Evolutionary conservation across 1,140 invertebrate species (phyloP).

Genomic region (Lepidurus apus): DNA sequence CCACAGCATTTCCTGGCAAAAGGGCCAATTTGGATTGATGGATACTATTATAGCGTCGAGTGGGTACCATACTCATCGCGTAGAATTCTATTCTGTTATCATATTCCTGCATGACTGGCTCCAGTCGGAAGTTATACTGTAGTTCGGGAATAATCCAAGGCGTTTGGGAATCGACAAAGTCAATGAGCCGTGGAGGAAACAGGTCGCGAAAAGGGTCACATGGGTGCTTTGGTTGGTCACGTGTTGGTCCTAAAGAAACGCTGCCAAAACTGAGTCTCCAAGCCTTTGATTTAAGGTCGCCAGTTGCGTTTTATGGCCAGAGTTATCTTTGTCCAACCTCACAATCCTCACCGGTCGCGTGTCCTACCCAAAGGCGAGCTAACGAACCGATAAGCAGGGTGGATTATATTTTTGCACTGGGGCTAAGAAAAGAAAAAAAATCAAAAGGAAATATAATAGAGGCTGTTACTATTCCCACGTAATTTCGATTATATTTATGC

Average conservation of each 20-base stretch:
- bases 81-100: not conserved
- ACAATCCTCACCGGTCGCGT: conserved; percentile 8
- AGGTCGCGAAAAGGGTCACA: not conserved
- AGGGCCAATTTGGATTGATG: not conserved
- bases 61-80: not conserved
- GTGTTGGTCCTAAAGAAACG: conserved; percentile 11
- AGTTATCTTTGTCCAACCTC: not conserved
- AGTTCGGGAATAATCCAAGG: conserved; percentile 2
- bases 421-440: not conserved
- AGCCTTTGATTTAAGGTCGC: not conserved
- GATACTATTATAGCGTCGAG: not conserved
- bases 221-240: conserved; percentile 4
- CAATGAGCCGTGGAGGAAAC: not conserved
- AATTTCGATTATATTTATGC: not conserved
- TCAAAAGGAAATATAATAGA: not conserved
- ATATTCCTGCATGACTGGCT: conserved; percentile 1
- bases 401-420: not conserved
- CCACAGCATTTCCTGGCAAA: not conserved
- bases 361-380: not conserved
- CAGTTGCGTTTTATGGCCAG: conserved; percentile 14
- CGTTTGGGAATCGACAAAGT: conserved; percentile 8
- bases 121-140: not conserved
- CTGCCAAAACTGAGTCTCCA: not conserved
- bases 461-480: not conserved
- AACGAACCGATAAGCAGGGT: conserved; percentile 8